Base-by-base conservation (phyloP, 2,888 invertebrate species). In the Apamea epomidion region DNA sequence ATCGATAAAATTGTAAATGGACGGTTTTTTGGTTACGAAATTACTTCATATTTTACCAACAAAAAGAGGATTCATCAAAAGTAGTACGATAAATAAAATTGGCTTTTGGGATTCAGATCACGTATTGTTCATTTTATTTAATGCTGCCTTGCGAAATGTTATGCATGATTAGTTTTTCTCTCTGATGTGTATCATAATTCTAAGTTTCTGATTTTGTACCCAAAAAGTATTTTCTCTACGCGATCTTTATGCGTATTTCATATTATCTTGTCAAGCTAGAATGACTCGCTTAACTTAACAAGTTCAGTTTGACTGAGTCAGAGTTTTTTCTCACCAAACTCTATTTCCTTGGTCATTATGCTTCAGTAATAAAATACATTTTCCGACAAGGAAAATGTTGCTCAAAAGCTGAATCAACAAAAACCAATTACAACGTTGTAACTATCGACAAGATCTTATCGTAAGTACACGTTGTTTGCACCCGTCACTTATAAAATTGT, bases 401-500 rank as follows among this genome's bases (percentile, higher is more conserved):
- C 29, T 68, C 12, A 71, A 78, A 74, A 45, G 51, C 54, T 71
- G 29, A 67, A 79, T 69, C 83, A 78, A 60, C 67, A 77, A 32
- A 73, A 73, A 32, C n/a, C 65, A 14, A 73, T 79, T 48, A 82
- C 83, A 62, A 70, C 76, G 54, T 74, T 74, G 69, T 72, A 77
- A 73, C 71, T 88, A 77, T 90, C 90, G 87, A 91, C 82, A 76
- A 83, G 62, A 84, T 78, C 65, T 80, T 90, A 87, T 91, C 89
- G 89, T 86, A 85, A 45, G 51, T 74, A 64, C 75, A 60, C 76
- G 65, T 67, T 80, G 76, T 92, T 92, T 92, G 89, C 85, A 86
- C 83, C 92, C 95, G 91, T 94, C 95, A 94, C 95, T 95, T 92
- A 91, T 93, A 93, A 95, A 95, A 95, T 95, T 95, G 95, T 95